A percentile compares a stretch with the other conserved stretches of the same genome.
Evolutionary conservation across 1,140 invertebrate species (phyloP).

Genomic region (Bombus fervidus): DNA sequence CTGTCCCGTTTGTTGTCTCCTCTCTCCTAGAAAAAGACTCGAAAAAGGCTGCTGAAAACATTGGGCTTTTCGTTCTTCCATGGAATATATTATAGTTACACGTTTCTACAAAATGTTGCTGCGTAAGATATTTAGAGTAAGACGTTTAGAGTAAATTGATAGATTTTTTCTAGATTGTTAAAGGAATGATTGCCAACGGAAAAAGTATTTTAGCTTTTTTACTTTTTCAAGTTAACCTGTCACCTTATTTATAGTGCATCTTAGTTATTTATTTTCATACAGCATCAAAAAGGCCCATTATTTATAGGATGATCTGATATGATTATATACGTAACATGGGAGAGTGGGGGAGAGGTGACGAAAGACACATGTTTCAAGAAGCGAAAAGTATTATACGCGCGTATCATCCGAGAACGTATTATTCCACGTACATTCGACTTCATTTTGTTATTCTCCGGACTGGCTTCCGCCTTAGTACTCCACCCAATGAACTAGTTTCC

Average conservation of each 20-base stretch:
- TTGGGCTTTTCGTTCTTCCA: not conserved
- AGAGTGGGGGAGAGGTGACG: not conserved
- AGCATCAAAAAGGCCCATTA: too few species aligned
- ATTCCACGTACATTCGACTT: slow-evolving; percentile 56
- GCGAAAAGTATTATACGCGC: slow-evolving; percentile 53
- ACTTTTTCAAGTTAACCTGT: too few species aligned
- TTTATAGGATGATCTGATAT: too few species aligned
- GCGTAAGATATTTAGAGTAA: too few species aligned
- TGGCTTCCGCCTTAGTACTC: slow-evolving; percentile 2
- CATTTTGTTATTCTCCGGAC: slow-evolving; percentile 25
- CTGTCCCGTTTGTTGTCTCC: slow-evolving; percentile 73
- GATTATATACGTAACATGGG: not conserved
- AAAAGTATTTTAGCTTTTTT: too few species aligned
- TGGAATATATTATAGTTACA: slow-evolving; percentile 10
- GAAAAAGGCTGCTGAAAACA: not conserved
- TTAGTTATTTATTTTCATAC: too few species aligned
- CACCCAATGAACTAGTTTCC: slow-evolving; percentile 23
- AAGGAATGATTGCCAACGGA: too few species aligned
- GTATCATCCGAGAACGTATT: slow-evolving; percentile 55
- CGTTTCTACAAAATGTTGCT: not conserved
- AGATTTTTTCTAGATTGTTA: too few species aligned
- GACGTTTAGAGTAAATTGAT: too few species aligned
- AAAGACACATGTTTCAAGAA: not conserved
- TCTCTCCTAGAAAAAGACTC: slow-evolving; percentile 4
- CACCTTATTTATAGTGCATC: too few species aligned